Evolutionary conservation across 2,888 invertebrate genomes (phyloP).

Genomic region (Hyposoter dolosus): DNA sequence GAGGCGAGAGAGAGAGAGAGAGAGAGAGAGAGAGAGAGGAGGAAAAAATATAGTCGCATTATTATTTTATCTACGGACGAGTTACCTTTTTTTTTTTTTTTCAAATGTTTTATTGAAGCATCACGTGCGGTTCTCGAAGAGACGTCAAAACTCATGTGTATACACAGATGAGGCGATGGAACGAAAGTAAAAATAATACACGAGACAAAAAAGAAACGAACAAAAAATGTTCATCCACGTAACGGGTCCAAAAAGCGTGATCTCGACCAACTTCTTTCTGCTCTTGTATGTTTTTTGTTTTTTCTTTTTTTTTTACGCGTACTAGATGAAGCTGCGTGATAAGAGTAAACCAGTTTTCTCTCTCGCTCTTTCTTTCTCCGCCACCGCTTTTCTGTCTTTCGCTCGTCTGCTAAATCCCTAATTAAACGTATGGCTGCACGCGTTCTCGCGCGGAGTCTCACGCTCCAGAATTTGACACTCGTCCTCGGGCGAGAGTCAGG

Average conservation of each 20-base stretch:
- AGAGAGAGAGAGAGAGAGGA: constrained; percentile 34
- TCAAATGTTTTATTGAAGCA: constrained; percentile 52
- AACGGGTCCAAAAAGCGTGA: constrained; percentile 48
- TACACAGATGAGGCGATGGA: neutral
- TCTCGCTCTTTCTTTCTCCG: constrained; percentile 50
- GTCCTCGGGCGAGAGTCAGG: constrained; percentile 74
- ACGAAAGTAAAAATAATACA: neutral
- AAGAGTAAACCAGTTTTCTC: constrained; percentile 66
- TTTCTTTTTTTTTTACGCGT: constrained; percentile 27
- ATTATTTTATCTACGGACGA: constrained; percentile 34
- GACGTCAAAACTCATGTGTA: neutral
- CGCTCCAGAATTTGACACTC: constrained; percentile 83
- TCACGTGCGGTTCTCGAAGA: constrained; percentile 38
- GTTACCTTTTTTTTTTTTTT: constrained; percentile 34
- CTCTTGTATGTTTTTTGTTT: constrained; percentile 17
- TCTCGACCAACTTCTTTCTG: constrained; percentile 34
- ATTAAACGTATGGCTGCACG: constrained; percentile 69
- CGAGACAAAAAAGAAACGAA: neutral
- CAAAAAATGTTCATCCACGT: constrained; percentile 1
- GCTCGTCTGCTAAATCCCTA: constrained; percentile 60
- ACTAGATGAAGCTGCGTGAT: constrained; percentile 61
- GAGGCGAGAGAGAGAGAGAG: too few relatives aligned
- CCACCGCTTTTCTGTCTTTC: constrained; percentile 55
- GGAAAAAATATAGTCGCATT: constrained; percentile 36
- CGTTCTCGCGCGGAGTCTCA: constrained; percentile 75